Evolutionary conservation across 2,888 invertebrate species (phyloP).

Genomic region (Ornithoptera alexandrae): DNA sequence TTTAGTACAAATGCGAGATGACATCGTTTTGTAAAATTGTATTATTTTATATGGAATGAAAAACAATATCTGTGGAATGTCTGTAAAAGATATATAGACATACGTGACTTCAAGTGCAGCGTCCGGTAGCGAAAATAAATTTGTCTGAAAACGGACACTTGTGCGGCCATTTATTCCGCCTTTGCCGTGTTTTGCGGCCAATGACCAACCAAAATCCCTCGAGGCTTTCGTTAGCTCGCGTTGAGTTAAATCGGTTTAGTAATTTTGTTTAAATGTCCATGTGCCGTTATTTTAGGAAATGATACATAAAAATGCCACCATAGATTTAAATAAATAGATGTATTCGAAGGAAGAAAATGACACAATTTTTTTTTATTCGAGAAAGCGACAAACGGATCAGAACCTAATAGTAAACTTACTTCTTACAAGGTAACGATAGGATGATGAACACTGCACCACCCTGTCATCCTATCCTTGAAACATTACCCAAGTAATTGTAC

Average conservation of each 20-base stretch:
- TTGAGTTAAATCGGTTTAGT: slow-evolving; percentile 13
- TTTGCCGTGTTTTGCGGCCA: slow-evolving; percentile 30
- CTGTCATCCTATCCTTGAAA: no score
- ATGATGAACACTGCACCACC: no score
- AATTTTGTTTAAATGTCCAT: background rate
- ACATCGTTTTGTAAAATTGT: background rate
- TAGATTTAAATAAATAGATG: no score
- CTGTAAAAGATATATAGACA: slow-evolving; percentile 3
- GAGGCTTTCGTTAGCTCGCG: background rate
- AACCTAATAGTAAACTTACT: no score
- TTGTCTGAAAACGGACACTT: slow-evolving; percentile 16
- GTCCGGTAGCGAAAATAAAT: slow-evolving; percentile 28
- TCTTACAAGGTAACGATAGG: no score
- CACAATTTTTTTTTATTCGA: no score
- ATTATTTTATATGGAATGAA: background rate
- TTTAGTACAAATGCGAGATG: background rate
- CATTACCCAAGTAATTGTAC: no score
- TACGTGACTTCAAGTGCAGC: slow-evolving; percentile 11
- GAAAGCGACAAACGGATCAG: no score
- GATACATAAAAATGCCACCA: no score
- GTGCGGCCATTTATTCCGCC: slow-evolving; percentile 29
- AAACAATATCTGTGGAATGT: background rate
- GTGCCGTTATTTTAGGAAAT: background rate
- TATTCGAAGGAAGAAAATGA: background rate
- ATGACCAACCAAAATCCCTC: slow-evolving; percentile 1